Evolutionary conservation across 2,888 invertebrate species (phyloP).

Genomic region (Pandemis heparana): DNA sequence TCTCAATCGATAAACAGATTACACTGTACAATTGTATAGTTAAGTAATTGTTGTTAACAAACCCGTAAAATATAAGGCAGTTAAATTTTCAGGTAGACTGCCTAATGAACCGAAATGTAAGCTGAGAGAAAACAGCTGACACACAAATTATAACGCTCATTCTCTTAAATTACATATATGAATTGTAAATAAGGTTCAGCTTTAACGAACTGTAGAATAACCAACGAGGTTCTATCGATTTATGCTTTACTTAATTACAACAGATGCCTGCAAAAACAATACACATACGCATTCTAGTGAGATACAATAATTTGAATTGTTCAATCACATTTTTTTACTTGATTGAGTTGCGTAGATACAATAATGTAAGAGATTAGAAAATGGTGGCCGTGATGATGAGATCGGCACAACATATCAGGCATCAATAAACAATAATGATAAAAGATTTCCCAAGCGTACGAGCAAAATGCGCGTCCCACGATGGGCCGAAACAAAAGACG

Average conservation of each 20-base stretch:
- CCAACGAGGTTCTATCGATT: neutral
- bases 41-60: constrained; percentile 38
- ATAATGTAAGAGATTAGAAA: constrained; percentile 36
- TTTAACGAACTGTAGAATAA: neutral
- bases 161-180: constrained; percentile 33
- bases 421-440: constrained; percentile 64
- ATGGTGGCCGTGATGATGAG: constrained; percentile 34
- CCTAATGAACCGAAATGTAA: constrained; percentile 22
- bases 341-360: constrained; percentile 11
- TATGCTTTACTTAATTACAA: neutral
- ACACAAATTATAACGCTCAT: constrained; percentile 33
- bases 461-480: constrained; percentile 60
- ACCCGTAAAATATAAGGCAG: constrained; percentile 27
- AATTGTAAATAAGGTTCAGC: constrained; percentile 30
- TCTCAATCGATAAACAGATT: constrained; percentile 40
- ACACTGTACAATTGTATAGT: constrained; percentile 7
- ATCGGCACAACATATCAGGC: constrained; percentile 29
- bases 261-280: no score
- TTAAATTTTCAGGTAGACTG: constrained; percentile 3
- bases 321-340: neutral
- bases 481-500: constrained; percentile 60
- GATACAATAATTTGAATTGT: neutral
- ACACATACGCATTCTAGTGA: neutral
- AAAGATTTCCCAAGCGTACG: constrained; percentile 67
- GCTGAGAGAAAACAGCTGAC: constrained; percentile 32